phyloP scores from a whole-genome alignment of 2,797 vertebrate genomes.

The Sparus aurata region DNA sequence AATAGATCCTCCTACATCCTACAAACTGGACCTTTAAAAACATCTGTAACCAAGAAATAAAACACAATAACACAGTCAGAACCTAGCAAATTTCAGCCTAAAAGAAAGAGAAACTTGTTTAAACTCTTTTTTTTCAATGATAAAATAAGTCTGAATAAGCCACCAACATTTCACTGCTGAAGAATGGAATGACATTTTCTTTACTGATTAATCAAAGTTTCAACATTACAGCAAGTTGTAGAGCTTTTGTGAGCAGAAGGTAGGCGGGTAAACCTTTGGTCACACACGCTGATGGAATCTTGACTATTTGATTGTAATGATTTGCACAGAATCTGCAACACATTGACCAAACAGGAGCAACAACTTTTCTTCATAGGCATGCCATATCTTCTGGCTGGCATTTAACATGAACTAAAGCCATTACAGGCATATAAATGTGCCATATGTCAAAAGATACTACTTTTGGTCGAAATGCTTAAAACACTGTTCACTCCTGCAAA shows the following conservation, averaged over 20 bases:
- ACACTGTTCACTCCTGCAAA: background rate
- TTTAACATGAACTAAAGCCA: background rate
- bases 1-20: too few species aligned
- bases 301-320: background rate
- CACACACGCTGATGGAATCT: background rate
- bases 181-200: background rate
- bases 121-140: background rate
- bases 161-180: background rate
- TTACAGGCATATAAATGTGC: too few species aligned
- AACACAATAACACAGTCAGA: background rate
- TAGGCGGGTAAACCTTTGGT: background rate
- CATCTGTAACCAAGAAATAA: background rate
- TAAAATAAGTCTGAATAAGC: background rate
- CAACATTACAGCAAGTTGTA: background rate
- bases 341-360: conserved; percentile 4
- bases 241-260: background rate
- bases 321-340: background rate
- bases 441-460: background rate
- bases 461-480: too few species aligned
- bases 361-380: background rate
- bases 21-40: background rate
- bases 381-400: too few species aligned
- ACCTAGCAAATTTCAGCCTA: background rate
- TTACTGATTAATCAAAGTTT: background rate
- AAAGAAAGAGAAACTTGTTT: background rate